A percentile compares a stretch with the other conserved stretches of the same genome.
phyloP scores from a whole-genome alignment of 2,113 vertebrate genomes.

The Centropristis striata region DNA sequence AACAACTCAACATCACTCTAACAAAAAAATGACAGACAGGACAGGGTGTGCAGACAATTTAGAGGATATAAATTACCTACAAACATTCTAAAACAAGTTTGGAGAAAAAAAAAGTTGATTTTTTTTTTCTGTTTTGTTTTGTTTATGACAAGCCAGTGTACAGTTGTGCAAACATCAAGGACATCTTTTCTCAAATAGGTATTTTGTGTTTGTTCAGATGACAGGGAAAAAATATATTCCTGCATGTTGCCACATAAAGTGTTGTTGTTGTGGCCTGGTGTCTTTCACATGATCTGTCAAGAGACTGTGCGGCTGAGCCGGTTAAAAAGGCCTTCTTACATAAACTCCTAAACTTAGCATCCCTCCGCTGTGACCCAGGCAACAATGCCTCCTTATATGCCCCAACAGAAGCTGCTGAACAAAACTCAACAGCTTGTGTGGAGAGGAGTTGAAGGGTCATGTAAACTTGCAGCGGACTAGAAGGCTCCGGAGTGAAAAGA shows the following conservation, averaged over 20 bases:
- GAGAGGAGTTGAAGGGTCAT: slow-evolving; percentile 84
- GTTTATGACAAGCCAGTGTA: slow-evolving; percentile 63
- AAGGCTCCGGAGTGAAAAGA: slow-evolving; percentile 76
- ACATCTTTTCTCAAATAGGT: slow-evolving; percentile 58
- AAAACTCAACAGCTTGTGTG: slow-evolving; percentile 75
- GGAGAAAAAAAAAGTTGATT: slow-evolving; percentile 48
- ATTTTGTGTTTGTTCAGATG: slow-evolving; percentile 59
- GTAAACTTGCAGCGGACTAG: slow-evolving; percentile 81
- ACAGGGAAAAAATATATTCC: slow-evolving; percentile 68
- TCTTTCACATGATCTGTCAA: slow-evolving; percentile 75
- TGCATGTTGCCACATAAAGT: slow-evolving; percentile 64
- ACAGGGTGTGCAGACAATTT: slow-evolving; percentile 73
- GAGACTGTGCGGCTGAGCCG: slow-evolving; percentile 53
- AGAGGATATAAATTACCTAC: slow-evolving; percentile 79
- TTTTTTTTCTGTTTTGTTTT: slow-evolving; percentile 7
- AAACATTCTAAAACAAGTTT: slow-evolving; percentile 71
- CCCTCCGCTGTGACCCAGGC: slow-evolving; percentile 72
- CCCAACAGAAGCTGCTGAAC: slow-evolving; percentile 77
- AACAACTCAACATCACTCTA: slow-evolving; percentile 80
- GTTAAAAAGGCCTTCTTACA: slow-evolving; percentile 71
- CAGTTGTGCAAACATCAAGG: slow-evolving; percentile 63
- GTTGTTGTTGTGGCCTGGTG: slow-evolving; percentile 66
- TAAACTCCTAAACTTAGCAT: slow-evolving; percentile 77
- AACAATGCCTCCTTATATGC: slow-evolving; percentile 79
- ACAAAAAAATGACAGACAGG: slow-evolving; percentile 76